Base-by-base conservation (phyloP, 2,797 vertebrate genomes). In the Girardinus metallicus region DNA sequence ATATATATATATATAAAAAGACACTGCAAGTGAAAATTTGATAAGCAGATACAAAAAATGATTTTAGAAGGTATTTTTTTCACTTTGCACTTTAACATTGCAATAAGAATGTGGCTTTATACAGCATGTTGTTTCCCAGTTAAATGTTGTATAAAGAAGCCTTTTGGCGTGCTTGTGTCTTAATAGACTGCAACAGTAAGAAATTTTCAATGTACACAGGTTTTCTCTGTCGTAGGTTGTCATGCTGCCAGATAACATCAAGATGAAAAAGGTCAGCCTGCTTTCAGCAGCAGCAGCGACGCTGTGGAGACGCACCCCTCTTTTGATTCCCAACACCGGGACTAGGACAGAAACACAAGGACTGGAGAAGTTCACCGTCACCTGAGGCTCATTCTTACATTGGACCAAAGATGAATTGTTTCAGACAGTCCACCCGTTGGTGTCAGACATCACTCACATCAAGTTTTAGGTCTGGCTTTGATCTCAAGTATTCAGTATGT, bases 251-350 rank as follows among this genome's bases (percentile, higher is more conserved):
- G 34, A 74, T 15, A 36, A 39, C 78, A 74, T 62, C 44, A 71
- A 16, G 36, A 62, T 0, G 64, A 79, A 76, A 84, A 88, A 87
- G 82, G 80, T 80, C 77, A 81, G 64, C 26, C n/a, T 4, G 39
- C 60, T 77, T 83, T 79, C 60, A 80, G 31, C 41, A 79, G 39
- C 80, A 75, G 70, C 68, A 15, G 68, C 18, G 1, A 34, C 41
- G 79, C 60, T 46, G 41, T 13, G n/a, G 18, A 78, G 16, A 78
- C 55, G 47, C 23, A 49, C 7, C 7, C 36, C 31, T 62, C 43
- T 68, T 76, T 39, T 16, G 18, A 18, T 55, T 76, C 18, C 43
- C 64, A 43, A 41, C 23, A 68, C 62, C 39, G 23, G 7, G 49
- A 36, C 34, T 51, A 34, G 10, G 53, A 73, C 44, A 26, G 39